phyloP scores from a whole-genome alignment of 2,888 invertebrate genomes.

The Eupeodes latifasciatus region DNA sequence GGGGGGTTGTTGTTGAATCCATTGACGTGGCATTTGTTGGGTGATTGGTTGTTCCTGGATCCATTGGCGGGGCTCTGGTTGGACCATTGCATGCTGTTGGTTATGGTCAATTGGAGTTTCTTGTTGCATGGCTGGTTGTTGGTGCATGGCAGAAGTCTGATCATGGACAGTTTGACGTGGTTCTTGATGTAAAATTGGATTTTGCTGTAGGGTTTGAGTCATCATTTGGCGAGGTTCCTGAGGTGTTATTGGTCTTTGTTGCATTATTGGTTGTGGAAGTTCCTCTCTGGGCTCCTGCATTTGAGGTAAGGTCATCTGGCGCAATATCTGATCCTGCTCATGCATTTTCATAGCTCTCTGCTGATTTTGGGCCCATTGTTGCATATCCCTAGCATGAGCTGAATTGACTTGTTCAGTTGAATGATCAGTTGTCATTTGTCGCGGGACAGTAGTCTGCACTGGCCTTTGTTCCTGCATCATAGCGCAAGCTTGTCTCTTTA shows the following conservation, averaged over 20 bases:
- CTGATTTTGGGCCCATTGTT: not conserved
- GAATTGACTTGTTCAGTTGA: conserved; percentile 12
- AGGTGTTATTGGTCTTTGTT: not conserved
- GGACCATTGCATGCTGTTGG: conserved; percentile 18
- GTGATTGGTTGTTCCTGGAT: conserved; percentile 32
- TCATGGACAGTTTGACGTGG: conserved; percentile 42
- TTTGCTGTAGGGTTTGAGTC: conserved; percentile 1
- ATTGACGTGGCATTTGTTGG: conserved; percentile 49
- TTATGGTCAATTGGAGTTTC: not conserved
- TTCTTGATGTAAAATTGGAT: conserved; percentile 20
- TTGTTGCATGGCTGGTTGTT: conserved; percentile 19
- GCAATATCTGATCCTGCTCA: conserved; percentile 19
- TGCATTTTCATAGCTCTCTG: conserved; percentile 14
- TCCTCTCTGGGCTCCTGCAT: conserved; percentile 25
- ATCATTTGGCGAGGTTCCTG: conserved; percentile 24
- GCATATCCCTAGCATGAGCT: not conserved
- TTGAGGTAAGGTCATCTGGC: conserved; percentile 14
- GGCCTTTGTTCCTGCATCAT: conserved; percentile 15
- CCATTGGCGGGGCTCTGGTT: conserved; percentile 50
- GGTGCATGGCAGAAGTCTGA: conserved; percentile 5
- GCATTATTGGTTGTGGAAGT: not conserved
- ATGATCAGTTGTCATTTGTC: conserved; percentile 22
- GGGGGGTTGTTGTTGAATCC: conserved; percentile 28
- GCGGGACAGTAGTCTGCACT: not conserved
- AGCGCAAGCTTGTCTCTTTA: conserved; percentile 53